Base-by-base conservation (phyloP, 2,797 vertebrate genomes). In the Morus bassanus region DNA sequence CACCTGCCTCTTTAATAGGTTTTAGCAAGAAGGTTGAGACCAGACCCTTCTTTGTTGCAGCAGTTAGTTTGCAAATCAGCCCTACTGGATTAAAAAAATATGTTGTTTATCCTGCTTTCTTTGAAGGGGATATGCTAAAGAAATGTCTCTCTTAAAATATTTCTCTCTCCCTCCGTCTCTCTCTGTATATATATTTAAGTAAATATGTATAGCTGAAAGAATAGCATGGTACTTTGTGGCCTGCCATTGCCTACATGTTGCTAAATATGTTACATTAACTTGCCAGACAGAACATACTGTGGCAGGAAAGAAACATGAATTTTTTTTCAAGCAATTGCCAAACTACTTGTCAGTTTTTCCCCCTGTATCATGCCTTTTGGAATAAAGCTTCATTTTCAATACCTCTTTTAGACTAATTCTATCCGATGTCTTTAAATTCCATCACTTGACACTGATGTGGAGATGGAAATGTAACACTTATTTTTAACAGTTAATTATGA, bases 41-140 rank as follows among this genome's bases (percentile, higher is more conserved):
- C 8, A 53, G 78, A 53, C 8, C 45, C 17, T 91, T 87, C 31
- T 69, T 25, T 27, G 31, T 93, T 85, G 69, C 64, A 90, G 72
- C 39, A 91, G 45, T 83, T 95, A 54, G 75, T 87, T 93, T 93
- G 86, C 41, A 93, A 91, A 74, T 90, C 53, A 91, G 70, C 18
- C 63, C 33, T 73, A 27, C 23, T 50, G 23, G 27, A 54, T 43
- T 14, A 11, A 43, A 72, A 79, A 68, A 35, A 25, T 10, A 1
- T 45, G 48, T 25, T 94, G 53, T 86, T 95, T 95, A 65, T 82
- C 57, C 43, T 83, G 8, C 13, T 72, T 89, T 54, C 61, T 79
- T 76, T 93, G 85, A 76, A 70, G 61, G 45, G 41, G 35, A 74
- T 88, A 43, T 85, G 24, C 11, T 82, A 67, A 95, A 70, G 28